Conservation (phyloP, 2,888 invertebrate species). For the Pheosia tremula region DNA sequence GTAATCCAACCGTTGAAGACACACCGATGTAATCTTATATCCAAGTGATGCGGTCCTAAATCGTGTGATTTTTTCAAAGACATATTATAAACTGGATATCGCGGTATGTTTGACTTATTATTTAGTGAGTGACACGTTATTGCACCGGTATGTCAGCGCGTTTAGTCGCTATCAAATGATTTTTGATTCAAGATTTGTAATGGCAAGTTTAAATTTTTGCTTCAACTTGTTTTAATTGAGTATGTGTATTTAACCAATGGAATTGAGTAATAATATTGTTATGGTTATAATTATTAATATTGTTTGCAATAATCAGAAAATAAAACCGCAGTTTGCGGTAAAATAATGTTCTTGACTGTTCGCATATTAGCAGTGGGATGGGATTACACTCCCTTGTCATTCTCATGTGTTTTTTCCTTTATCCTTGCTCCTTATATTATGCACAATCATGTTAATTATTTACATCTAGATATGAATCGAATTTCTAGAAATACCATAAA, state of each 20-base stretch:
- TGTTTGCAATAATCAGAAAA: no score
- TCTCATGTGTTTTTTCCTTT: no score
- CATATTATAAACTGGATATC: background rate
- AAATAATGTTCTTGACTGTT: no score
- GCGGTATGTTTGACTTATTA: constrained; percentile 1
- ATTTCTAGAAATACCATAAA: no score
- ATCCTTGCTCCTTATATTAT: no score
- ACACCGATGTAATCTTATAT: background rate
- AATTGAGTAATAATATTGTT: background rate
- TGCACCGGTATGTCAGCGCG: background rate
- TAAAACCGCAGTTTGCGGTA: no score
- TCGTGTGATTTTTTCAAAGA: background rate
- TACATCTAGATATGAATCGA: no score
- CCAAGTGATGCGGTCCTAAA: background rate
- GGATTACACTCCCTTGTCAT: no score
- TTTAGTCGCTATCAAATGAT: background rate
- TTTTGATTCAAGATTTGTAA: background rate
- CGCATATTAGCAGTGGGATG: no score
- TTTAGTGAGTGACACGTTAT: background rate
- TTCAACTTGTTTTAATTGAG: background rate
- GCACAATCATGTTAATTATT: no score
- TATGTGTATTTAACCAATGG: background rate
- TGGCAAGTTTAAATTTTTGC: background rate
- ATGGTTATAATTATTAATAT: no score
- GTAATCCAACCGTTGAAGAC: background rate